Conservation (phyloP, 2,888 invertebrate genomes). For the Meliscaeva auricollis region DNA sequence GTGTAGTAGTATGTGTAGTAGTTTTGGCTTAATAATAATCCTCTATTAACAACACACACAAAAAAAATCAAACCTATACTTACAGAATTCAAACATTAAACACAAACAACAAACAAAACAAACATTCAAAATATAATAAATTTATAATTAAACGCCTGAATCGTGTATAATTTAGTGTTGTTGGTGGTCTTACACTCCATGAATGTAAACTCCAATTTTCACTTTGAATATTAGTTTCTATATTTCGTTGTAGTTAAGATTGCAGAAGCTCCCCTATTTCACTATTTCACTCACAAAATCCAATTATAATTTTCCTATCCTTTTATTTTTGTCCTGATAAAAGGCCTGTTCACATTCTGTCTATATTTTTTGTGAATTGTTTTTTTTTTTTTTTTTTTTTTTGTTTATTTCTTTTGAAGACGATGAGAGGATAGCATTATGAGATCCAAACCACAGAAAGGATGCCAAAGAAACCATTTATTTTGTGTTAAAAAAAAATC, state of each 20-base stretch:
- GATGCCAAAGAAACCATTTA: slow-evolving; percentile 24
- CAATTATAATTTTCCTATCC: slow-evolving; percentile 54
- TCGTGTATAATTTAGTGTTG: slow-evolving; percentile 77
- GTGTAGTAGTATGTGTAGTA: slow-evolving; percentile 67
- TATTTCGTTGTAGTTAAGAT: slow-evolving; percentile 81
- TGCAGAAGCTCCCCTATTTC: slow-evolving; percentile 78
- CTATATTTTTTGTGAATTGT: background rate
- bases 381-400: slow-evolving; percentile 20
- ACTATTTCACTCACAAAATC: slow-evolving; percentile 49
- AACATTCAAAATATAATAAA: background rate
- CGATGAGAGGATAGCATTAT: slow-evolving; percentile 55
- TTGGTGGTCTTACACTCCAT: slow-evolving; percentile 80
- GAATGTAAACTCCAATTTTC: slow-evolving; percentile 81
- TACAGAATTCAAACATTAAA: slow-evolving; percentile 28
- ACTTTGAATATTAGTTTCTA: slow-evolving; percentile 81
- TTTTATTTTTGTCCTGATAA: slow-evolving; percentile 7
- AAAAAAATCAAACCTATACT: background rate
- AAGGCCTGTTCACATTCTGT: slow-evolving; percentile 43
- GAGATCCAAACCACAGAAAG: slow-evolving; percentile 49
- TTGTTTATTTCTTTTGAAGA: slow-evolving; percentile 34
- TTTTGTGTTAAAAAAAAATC: background rate
- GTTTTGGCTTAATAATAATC: slow-evolving; percentile 66
- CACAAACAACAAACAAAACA: slow-evolving; percentile 36
- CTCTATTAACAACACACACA: slow-evolving; percentile 36
- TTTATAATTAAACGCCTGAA: slow-evolving; percentile 7